Conservation (phyloP, 2,888 invertebrate genomes). For the Epistrophe eligans region DNA sequence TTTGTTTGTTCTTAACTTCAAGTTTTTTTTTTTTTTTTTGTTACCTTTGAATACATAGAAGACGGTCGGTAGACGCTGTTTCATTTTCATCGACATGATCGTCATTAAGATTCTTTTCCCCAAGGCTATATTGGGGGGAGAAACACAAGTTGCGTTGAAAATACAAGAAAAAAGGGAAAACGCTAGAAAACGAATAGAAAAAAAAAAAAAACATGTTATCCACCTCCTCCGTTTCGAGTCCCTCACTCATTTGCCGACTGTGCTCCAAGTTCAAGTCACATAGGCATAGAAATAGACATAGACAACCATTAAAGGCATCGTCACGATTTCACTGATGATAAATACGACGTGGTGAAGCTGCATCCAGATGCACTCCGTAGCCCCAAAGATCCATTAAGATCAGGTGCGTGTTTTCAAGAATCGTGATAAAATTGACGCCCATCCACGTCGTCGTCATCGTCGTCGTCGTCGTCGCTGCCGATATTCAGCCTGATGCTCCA, state of each 20-base stretch:
- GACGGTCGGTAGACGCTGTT: slow-evolving; percentile 43
- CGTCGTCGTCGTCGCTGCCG: too few species aligned
- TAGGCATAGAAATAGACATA: slow-evolving; percentile 2
- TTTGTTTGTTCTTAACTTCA: slow-evolving; percentile 7
- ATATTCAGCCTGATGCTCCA: background rate
- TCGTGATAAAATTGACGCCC: slow-evolving; percentile 69
- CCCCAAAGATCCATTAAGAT: slow-evolving; percentile 63
- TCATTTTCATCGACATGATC: slow-evolving; percentile 60
- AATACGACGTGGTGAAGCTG: slow-evolving; percentile 20
- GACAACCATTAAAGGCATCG: slow-evolving; percentile 23
- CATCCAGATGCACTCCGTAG: slow-evolving; percentile 37
- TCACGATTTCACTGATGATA: slow-evolving; percentile 52
- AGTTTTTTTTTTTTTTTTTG: background rate
- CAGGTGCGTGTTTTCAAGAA: slow-evolving; percentile 42
- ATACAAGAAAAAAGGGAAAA: slow-evolving; percentile 57
- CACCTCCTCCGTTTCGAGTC: background rate
- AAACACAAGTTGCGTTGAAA: slow-evolving; percentile 6
- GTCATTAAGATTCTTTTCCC: slow-evolving; percentile 56
- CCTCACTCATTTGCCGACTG: background rate
- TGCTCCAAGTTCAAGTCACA: background rate
- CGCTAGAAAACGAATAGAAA: slow-evolving; percentile 69
- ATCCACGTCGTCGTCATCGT: slow-evolving; percentile 1
- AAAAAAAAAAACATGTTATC: slow-evolving; percentile 49
- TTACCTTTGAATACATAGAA: background rate
- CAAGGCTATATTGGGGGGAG: slow-evolving; percentile 4